A percentile compares a stretch with the other conserved stretches of the same genome.
These are phyloP conservation scores for Pelvicachromis taeniatus DNA, from an alignment of 2,113 vertebrate species.

Conservation along the genomic window DNA sequence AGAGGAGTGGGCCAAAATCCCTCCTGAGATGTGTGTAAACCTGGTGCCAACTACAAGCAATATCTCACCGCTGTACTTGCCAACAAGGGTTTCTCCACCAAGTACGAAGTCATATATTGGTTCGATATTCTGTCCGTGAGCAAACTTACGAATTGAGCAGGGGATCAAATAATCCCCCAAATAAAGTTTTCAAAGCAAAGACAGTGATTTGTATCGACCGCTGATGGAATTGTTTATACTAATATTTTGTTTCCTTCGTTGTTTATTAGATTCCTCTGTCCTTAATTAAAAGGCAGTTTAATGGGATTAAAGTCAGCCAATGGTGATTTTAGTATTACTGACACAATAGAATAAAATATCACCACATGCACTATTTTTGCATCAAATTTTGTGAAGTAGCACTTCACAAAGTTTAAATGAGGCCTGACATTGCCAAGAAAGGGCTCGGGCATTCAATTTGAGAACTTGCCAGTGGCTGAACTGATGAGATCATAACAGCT, in stretches of 20 bases:
- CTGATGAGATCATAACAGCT: neutral
- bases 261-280: neutral
- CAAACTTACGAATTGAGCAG: neutral
- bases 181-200: neutral
- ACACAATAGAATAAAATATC: neutral
- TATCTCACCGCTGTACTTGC: neutral
- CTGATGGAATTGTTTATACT: neutral
- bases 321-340: neutral
- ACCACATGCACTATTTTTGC: neutral
- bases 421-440: neutral
- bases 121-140: neutral
- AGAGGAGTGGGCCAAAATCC: neutral
- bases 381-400: neutral
- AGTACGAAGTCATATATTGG: neutral
- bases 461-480: neutral
- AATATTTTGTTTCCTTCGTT: neutral
- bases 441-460: neutral
- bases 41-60: neutral
- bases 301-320: neutral
- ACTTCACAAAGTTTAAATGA: neutral
- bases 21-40: neutral
- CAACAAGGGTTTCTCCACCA: neutral
- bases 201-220: neutral
- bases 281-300: neutral
- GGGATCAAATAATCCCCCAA: neutral